A percentile compares a stretch with the other conserved stretches of the same genome.
phyloP scores from a whole-genome alignment of 2,113 vertebrate genomes.

The Trematomus loennbergii region DNA sequence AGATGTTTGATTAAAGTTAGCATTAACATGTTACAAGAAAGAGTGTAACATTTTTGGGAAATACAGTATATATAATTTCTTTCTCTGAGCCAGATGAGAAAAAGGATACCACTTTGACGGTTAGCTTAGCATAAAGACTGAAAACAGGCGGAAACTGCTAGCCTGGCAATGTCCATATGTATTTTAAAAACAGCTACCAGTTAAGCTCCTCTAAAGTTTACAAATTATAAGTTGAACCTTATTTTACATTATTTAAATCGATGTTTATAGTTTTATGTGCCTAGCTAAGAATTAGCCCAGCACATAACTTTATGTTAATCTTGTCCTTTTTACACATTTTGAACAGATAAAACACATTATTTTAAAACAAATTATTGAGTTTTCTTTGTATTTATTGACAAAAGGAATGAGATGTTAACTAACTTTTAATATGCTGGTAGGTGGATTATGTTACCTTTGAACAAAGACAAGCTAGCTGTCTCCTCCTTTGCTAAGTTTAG shows the following conservation, averaged over 20 bases:
- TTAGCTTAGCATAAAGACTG: constrained; percentile 2
- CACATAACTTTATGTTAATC: not conserved
- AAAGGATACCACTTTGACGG: not conserved
- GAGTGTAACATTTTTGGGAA: constrained; percentile 13
- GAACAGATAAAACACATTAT: not conserved
- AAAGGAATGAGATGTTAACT: not conserved
- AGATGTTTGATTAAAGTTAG: constrained; percentile 11
- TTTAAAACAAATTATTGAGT: too few species aligned
- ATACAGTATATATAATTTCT: not conserved
- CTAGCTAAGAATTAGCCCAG: not conserved
- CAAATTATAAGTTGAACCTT: not conserved
- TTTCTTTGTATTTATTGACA: too few species aligned
- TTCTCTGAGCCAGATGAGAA: not conserved
- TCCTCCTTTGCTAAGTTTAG: not conserved
- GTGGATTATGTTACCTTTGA: not conserved
- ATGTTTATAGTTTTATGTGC: not conserved
- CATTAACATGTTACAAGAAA: constrained; percentile 12
- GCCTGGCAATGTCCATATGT: not conserved
- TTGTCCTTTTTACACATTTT: not conserved
- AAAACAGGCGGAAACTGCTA: not conserved
- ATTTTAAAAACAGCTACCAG: not conserved
- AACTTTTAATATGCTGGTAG: not conserved
- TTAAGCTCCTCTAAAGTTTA: not conserved
- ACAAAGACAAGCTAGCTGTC: not conserved
- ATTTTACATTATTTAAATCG: not conserved